Evolutionary conservation across 1,140 invertebrate species (phyloP).

Genomic region (Atta cephalotes): DNA sequence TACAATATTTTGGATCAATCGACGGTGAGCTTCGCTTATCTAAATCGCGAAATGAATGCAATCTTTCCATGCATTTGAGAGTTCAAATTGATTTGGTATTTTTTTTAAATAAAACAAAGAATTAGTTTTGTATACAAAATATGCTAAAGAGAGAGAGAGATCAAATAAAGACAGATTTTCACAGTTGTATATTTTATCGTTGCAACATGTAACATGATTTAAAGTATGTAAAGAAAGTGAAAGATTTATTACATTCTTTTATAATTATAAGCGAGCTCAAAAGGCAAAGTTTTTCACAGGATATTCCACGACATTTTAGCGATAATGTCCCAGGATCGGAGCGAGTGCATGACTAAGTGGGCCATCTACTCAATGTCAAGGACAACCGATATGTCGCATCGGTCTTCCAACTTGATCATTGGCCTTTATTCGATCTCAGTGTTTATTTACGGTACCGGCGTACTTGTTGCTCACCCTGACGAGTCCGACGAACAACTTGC

Average conservation of each 20-base stretch:
- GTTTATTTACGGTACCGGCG: slow-evolving; percentile 46
- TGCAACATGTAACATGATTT: neutral
- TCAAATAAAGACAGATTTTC: neutral
- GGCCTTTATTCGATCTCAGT: slow-evolving; percentile 39
- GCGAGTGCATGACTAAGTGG: slow-evolving; percentile 23
- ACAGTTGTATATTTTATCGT: neutral
- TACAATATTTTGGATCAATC: slow-evolving; percentile 40
- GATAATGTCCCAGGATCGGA: slow-evolving; percentile 60
- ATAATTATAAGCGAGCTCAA: neutral
- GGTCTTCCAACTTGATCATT: slow-evolving; percentile 44
- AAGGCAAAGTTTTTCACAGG: slow-evolving; percentile 29
- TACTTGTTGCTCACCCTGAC: slow-evolving; percentile 12
- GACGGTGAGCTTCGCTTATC: slow-evolving; percentile 29
- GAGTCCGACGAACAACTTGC: neutral
- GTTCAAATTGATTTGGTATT: neutral
- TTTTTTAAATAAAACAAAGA: neutral
- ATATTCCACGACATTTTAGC: slow-evolving; percentile 47
- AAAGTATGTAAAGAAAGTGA: neutral
- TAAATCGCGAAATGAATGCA: neutral
- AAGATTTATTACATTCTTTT: neutral
- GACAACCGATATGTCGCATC: slow-evolving; percentile 41
- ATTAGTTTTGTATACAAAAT: neutral
- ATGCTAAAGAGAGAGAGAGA: neutral
- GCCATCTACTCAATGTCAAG: slow-evolving; percentile 42
- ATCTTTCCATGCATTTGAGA: neutral